Base-by-base conservation (phyloP, 2,888 invertebrate genomes). In the Chrysomela aeneicollis region DNA sequence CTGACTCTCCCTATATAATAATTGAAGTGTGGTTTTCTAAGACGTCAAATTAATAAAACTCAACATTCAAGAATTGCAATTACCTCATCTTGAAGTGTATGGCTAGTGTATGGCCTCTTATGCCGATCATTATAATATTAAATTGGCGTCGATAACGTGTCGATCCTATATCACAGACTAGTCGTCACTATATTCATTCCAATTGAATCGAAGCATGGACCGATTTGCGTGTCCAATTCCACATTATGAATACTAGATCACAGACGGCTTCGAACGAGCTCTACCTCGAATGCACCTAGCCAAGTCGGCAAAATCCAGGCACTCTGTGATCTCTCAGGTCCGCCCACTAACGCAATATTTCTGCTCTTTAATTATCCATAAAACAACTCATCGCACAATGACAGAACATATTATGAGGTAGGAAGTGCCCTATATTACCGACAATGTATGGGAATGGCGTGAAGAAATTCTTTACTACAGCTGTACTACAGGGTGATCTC, bases 331-430 rank as follows among this genome's bases (percentile, higher is more conserved):
- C 62, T 62, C 59, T 54, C 12, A 37, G 60, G 60, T 63, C 42
- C 66, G 62, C 68, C 66, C 64, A 69, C 66, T 37, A 37, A 26
- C 42, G 52, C 60, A 57, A 55, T 64, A 60, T 58, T 63, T 60
- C 57, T 42, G 57, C 61, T 58, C 64, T 66, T 58, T 66, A 66
- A 69, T 66, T 64, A 64, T 60, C 66, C 66, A 53, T 59, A 52
- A 63, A 68, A 61, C 63, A 55, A 59, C 68, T 55, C 65, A 61
- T 69, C 68, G 60, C 61, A 54, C 64, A 62, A 66, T 66, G 64
- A 66, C 64, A 55, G 59, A 60, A 60, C 51, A 53, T 57, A 47
- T 58, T 61, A 62, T 57, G 61, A 26, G 59, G 62, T 42, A 59
- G 66, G 66, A 66, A 66, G 59, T 66, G 46, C 19, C 57, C 46